Evolutionary conservation across 2,888 invertebrate genomes (phyloP).

Genomic region (Smittia sp.): DNA sequence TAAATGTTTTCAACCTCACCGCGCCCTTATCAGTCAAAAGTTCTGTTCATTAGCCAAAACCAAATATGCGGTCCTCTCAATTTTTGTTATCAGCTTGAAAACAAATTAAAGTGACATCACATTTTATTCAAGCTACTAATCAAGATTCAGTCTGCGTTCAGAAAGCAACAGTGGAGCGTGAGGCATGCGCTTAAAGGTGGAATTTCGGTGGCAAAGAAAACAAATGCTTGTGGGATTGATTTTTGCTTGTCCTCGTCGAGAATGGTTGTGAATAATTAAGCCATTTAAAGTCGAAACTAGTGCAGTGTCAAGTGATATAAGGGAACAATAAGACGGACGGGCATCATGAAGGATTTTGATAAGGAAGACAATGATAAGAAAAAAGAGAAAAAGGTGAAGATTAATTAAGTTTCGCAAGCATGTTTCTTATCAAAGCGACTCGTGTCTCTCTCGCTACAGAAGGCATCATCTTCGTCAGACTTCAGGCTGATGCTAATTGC

Average conservation of each 20-base stretch:
- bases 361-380: constrained; percentile 24
- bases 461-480: background rate
- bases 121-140: no score
- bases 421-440: background rate
- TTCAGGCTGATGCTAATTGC: constrained; percentile 27
- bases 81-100: background rate
- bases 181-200: no score
- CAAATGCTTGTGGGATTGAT: background rate
- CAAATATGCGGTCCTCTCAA: background rate
- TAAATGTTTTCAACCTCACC: no score
- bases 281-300: background rate
- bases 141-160: no score
- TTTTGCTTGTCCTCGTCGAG: background rate
- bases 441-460: background rate
- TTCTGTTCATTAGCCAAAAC: no score
- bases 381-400: constrained; percentile 13
- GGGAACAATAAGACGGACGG: background rate
- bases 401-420: background rate
- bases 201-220: no score
- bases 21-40: no score
- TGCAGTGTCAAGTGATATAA: background rate
- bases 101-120: constrained; percentile 1
- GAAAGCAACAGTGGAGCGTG: no score
- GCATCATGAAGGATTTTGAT: constrained; percentile 20
- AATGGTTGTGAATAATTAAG: constrained; percentile 28